phyloP scores from a whole-genome alignment of 2,797 vertebrate genomes.

The Botia kubotai region DNA sequence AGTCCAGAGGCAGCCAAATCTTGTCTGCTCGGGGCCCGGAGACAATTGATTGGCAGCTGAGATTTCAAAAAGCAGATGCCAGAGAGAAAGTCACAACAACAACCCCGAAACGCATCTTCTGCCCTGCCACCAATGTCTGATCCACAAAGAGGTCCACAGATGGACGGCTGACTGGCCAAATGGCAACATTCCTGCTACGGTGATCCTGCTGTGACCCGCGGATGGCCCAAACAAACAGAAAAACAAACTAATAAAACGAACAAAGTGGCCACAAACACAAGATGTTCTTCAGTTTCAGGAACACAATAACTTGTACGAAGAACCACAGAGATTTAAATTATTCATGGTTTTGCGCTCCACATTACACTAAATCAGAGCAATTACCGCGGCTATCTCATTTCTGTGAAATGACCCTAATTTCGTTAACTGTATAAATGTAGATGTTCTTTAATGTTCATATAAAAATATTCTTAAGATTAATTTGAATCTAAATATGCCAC shows the following conservation, averaged over 20 bases:
- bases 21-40: conserved; percentile 46
- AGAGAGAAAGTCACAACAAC: conserved; percentile 26
- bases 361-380: conserved; percentile 32
- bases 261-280: conserved; percentile 28
- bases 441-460: background rate
- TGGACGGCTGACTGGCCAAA: conserved; percentile 41
- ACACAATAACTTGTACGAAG: conserved; percentile 18
- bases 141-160: conserved; percentile 44
- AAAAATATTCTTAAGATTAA: background rate
- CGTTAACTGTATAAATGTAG: background rate
- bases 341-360: background rate
- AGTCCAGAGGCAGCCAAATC: conserved; percentile 26
- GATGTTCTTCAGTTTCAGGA: conserved; percentile 27
- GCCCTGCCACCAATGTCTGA: conserved; percentile 29
- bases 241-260: conserved; percentile 31
- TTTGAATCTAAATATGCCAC: background rate
- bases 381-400: background rate
- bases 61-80: conserved; percentile 32
- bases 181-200: conserved; percentile 20
- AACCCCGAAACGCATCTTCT: conserved; percentile 42
- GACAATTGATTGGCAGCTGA: conserved; percentile 50
- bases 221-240: conserved; percentile 28
- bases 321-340: conserved; percentile 26
- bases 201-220: conserved; percentile 11
- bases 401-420: conserved; percentile 14